A percentile compares a stretch with the other conserved stretches of the same genome.
phyloP scores from a whole-genome alignment of 2,888 invertebrate genomes.

The Sepiola atlantica region DNA sequence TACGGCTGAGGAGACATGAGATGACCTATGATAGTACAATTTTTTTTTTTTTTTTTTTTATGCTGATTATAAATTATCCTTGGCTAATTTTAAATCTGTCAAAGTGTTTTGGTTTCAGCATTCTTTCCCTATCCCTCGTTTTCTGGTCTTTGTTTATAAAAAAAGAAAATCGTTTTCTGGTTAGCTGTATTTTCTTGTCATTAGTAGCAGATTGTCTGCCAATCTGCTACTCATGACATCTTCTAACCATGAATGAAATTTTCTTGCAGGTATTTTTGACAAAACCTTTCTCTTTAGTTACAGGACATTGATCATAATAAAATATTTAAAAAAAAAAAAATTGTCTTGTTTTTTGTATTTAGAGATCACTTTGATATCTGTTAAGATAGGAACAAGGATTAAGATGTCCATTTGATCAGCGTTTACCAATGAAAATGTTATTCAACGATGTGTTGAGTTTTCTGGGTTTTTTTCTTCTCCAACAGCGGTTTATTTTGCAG shows the following conservation, averaged over 20 bases:
- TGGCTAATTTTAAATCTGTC: not conserved
- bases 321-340: not conserved
- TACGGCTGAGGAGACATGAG: not conserved
- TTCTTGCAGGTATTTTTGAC: not conserved
- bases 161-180: not conserved
- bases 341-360: not conserved
- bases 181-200: not conserved
- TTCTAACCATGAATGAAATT: not conserved
- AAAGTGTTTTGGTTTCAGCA: not conserved
- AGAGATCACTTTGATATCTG: not conserved
- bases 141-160: not conserved
- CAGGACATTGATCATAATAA: constrained; percentile 11
- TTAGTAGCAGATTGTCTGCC: not conserved
- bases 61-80: not conserved
- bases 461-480: too few relatives aligned
- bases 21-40: not conserved
- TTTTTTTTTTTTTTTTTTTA: not conserved
- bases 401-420: too few relatives aligned
- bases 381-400: too few relatives aligned
- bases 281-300: not conserved
- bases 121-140: not conserved
- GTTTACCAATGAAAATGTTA: too few relatives aligned
- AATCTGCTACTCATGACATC: not conserved
- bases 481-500: too few relatives aligned
- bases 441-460: too few relatives aligned